These are phyloP conservation scores for Mormyrus iriodes DNA, from an alignment of 2,113 vertebrate species.

Conservation along the genomic window DNA sequence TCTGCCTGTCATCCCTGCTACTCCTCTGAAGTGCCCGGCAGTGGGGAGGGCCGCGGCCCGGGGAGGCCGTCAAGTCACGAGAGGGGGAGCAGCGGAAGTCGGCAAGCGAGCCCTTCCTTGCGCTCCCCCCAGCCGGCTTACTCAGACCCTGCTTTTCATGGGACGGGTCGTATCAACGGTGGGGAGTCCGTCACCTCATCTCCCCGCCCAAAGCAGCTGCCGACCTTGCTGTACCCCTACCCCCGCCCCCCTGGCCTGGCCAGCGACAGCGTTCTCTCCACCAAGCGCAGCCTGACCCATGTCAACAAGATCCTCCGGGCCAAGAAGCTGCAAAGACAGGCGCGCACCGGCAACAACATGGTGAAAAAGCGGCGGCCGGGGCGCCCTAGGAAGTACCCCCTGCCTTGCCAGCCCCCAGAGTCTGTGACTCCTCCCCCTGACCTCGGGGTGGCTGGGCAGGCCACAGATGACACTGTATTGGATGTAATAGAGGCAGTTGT, in stretches of 20 bases:
- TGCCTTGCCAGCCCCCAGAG: constrained; percentile 38
- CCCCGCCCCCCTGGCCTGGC: neutral
- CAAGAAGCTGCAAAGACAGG: constrained; percentile 69
- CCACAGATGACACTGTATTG: constrained; percentile 51
- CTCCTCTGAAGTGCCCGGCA: neutral
- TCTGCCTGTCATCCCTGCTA: neutral
- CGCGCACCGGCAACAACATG: constrained; percentile 59
- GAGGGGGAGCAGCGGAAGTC: constrained; percentile 40
- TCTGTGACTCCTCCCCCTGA: neutral
- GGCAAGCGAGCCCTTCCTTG: constrained; percentile 43
- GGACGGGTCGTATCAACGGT: neutral
- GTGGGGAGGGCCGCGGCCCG: neutral
- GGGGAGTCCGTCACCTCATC: neutral
- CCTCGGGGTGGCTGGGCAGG: neutral
- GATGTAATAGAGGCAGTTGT: constrained; percentile 74
- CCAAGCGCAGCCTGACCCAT: constrained; percentile 74
- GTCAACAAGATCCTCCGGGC: constrained; percentile 75
- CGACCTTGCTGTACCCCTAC: neutral
- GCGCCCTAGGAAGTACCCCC: constrained; percentile 79
- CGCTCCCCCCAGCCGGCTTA: constrained; percentile 35
- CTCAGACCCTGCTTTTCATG: neutral
- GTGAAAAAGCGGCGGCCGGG: constrained; percentile 84
- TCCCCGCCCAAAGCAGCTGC: neutral
- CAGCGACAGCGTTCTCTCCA: constrained; percentile 65
- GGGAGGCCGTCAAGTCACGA: constrained; percentile 43